Base-by-base conservation (phyloP, 2,888 invertebrate species). In the Spicauda simplicius region DNA sequence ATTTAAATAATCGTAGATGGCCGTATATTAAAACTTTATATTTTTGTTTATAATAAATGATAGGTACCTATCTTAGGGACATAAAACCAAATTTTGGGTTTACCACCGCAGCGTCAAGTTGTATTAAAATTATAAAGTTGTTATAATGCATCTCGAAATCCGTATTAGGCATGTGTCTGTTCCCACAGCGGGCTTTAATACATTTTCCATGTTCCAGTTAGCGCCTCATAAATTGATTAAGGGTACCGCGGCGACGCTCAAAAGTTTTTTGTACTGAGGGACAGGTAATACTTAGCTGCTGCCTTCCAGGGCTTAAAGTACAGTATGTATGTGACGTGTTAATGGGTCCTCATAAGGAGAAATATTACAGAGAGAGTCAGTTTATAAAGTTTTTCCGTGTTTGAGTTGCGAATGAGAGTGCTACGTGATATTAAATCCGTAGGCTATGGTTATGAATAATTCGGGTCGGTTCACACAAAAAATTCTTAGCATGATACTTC, bases 181-280 rank as follows among this genome's bases (percentile, higher is more conserved):
- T 91, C 91, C 90, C 92, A 92, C 90, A 88, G 81, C 80, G 80
- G 74, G 84, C 87, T 87, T 90, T 93, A 93, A 92, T 91, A 91
- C 92, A 91, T 90, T 92, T 92, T 93, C 88, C 91, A 83, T 93
- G 92, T 93, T 88, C 88, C 88, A 92, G 90, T 93, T 93, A 93
- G 92, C 92, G 91, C 91, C 88, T 84, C 90, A 91, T 92, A 92
- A 93, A 93, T 93, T 92, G 91, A 92, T 91, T 91, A 90, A 86
- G 89, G 90, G 85, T 83, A 45, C 84, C 77, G 86, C 89, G 88
- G 86, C 88, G 86, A 82, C 84, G 85, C 82, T 82, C 88, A 85
- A 82, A 84, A 82, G 84, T 87, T 90, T 92, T 89, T 91, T 90
- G 83, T 87, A 80, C 76, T 72, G 74, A 75, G 82, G 80, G 81